Conservation (phyloP, 2,113 vertebrate genomes). For the Istiophorus platypterus region DNA sequence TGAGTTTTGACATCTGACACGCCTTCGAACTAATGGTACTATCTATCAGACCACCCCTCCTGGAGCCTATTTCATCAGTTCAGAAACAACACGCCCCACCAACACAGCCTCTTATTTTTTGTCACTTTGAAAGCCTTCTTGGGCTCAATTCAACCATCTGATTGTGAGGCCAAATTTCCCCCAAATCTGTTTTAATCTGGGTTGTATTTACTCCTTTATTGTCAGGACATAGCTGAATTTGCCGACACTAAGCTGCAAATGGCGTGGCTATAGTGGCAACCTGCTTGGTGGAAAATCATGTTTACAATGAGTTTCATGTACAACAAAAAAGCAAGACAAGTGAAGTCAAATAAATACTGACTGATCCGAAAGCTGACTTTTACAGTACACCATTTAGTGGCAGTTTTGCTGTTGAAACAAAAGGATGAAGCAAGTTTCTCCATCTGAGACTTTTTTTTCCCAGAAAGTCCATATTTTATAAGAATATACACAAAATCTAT, state of each 20-base stretch:
- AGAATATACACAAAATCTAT: background rate
- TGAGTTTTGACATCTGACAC: background rate
- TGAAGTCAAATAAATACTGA: background rate
- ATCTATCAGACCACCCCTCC: background rate
- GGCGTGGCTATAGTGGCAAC: background rate
- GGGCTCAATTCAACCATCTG: background rate
- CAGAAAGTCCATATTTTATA: constrained; percentile 1
- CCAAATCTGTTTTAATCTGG: background rate
- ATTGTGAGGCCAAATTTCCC: background rate
- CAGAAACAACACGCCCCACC: background rate
- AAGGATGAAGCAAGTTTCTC: background rate
- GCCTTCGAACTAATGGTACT: background rate
- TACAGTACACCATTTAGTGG: background rate
- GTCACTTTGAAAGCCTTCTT: background rate
- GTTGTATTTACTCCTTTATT: background rate
- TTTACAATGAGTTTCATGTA: background rate
- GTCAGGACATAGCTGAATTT: background rate
- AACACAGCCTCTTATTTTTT: background rate
- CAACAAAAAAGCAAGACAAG: background rate
- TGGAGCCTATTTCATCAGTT: background rate
- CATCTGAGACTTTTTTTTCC: background rate
- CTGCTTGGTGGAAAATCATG: background rate
- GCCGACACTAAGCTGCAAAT: background rate
- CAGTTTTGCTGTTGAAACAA: background rate
- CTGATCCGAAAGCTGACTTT: background rate